Conservation (phyloP, 2,113 vertebrate species). For the Prietella phreatophila region DNA sequence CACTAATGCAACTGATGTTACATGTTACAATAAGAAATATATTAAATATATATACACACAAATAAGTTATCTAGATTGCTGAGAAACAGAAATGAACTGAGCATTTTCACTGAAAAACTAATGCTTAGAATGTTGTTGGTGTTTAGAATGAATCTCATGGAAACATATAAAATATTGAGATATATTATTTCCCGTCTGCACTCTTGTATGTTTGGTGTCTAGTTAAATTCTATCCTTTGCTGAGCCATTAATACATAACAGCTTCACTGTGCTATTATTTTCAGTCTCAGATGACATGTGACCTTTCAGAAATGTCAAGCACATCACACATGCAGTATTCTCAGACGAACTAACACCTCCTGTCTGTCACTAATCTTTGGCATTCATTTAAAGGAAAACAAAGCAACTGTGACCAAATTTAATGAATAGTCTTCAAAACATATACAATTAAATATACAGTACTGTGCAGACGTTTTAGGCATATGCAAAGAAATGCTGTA, state of each 20-base stretch:
- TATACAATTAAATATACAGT: neutral
- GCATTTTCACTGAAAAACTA: neutral
- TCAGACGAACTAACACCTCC: constrained; percentile 3
- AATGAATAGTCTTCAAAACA: neutral
- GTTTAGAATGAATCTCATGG: neutral
- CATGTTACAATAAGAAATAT: neutral
- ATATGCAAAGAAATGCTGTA: too few species aligned
- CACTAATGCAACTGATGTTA: neutral
- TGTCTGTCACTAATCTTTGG: constrained; percentile 25
- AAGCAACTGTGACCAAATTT: constrained; percentile 10
- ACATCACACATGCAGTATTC: neutral
- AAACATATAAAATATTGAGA: neutral
- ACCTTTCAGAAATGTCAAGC: constrained; percentile 57
- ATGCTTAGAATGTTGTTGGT: neutral
- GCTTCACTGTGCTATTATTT: constrained; percentile 14
- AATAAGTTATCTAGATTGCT: neutral
- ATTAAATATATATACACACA: neutral
- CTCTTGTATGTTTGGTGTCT: neutral
- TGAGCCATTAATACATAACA: constrained; percentile 2
- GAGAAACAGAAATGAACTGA: neutral
- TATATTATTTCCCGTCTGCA: neutral
- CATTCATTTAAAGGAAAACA: neutral
- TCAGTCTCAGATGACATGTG: constrained; percentile 33
- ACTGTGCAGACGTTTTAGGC: too few species aligned
- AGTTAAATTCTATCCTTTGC: neutral